Evolutionary conservation across 2,888 invertebrate genomes (phyloP).

Genomic region (Diogma glabrata): DNA sequence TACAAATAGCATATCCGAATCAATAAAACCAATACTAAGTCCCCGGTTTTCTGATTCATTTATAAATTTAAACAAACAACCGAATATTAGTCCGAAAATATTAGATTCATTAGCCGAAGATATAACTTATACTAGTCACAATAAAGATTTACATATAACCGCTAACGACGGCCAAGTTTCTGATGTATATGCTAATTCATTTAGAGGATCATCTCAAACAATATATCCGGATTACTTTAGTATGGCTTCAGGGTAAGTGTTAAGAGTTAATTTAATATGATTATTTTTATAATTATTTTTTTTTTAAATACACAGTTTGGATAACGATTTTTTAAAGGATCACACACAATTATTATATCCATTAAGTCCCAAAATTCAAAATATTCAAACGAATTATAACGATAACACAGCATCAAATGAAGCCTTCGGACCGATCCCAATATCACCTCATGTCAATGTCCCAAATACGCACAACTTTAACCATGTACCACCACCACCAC

Average conservation of each 20-base stretch:
- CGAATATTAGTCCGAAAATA: slow-evolving; percentile 15
- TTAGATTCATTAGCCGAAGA: slow-evolving; percentile 14
- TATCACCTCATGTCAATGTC: slow-evolving; percentile 38
- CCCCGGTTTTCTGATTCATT: neutral
- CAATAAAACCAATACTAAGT: slow-evolving; percentile 13
- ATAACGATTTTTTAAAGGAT: too few relatives aligned
- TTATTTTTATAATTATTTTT: too few relatives aligned
- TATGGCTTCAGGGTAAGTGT: too few relatives aligned
- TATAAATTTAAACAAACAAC: neutral
- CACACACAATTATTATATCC: slow-evolving; percentile 14
- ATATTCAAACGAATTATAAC: neutral
- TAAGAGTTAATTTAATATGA: too few relatives aligned
- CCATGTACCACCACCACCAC: slow-evolving; percentile 28
- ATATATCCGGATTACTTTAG: too few relatives aligned
- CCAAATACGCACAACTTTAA: slow-evolving; percentile 31
- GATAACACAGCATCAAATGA: slow-evolving; percentile 18
- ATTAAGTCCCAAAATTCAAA: slow-evolving; percentile 16
- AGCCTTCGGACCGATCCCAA: slow-evolving; percentile 27
- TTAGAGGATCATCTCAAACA: too few relatives aligned
- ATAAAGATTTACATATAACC: too few relatives aligned
- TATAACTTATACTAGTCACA: too few relatives aligned
- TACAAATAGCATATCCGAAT: slow-evolving; percentile 14
- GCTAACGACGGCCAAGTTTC: too few relatives aligned
- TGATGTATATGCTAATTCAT: too few relatives aligned
- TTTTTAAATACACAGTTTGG: too few relatives aligned